These are phyloP conservation scores for Panagrolaimus sp. DNA, from an alignment of 1,140 invertebrate species.

Conservation along the genomic window DNA sequence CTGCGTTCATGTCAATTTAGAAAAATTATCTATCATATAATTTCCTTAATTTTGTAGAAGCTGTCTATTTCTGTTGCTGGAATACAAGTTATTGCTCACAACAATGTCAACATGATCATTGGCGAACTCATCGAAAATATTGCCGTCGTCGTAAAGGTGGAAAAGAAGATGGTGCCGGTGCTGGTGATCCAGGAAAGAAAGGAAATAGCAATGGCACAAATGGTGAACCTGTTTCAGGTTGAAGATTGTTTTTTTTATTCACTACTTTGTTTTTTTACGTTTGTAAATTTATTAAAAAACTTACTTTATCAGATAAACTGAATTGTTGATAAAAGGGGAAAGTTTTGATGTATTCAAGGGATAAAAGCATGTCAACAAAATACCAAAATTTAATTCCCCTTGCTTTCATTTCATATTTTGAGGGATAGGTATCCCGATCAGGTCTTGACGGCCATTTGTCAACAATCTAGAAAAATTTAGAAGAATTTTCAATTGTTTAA, in stretches of 20 bases:
- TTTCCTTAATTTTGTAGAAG: constrained; percentile 70
- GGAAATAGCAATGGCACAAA: not conserved
- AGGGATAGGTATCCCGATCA: not conserved
- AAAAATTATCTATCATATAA: constrained; percentile 17
- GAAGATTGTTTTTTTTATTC: not conserved
- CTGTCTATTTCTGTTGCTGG: constrained; percentile 85
- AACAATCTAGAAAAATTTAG: not conserved
- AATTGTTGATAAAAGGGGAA: not conserved
- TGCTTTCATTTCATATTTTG: not conserved
- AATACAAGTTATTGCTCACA: constrained; percentile 76
- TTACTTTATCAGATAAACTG: constrained; percentile 5
- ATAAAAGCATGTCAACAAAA: not conserved
- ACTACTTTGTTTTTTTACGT: not conserved
- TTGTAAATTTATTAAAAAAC: not conserved
- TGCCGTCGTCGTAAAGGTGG: constrained; percentile 30
- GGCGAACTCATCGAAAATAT: constrained; percentile 39
- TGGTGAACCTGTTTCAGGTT: not conserved
- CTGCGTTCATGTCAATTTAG: too few relatives aligned
- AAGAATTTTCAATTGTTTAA: not conserved
- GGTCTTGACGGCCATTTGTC: not conserved
- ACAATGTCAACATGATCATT: constrained; percentile 47
- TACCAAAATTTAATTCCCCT: constrained; percentile 7
- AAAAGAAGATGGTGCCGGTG: not conserved
- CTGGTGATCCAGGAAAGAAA: not conserved
- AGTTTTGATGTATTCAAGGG: constrained; percentile 4